phyloP scores from a whole-genome alignment of 2,888 invertebrate genomes.

The Dicyrtomina minuta region DNA sequence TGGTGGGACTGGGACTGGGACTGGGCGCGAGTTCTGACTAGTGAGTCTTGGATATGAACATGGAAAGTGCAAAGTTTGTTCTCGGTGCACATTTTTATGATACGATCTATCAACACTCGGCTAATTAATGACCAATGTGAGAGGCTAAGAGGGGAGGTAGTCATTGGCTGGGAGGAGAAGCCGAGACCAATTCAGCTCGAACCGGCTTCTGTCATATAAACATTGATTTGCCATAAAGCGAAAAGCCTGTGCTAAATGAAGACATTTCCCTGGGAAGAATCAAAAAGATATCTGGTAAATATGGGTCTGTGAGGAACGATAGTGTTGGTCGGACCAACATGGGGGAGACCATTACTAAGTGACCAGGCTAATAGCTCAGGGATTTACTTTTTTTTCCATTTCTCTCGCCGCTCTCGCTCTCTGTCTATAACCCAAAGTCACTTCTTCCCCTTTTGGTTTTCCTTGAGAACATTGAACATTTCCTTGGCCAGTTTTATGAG shows the following conservation, averaged over 20 bases:
- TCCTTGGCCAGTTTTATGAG: constrained; percentile 45
- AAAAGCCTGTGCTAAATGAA: constrained; percentile 45
- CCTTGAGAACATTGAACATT: not conserved
- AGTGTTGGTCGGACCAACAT: constrained; percentile 25
- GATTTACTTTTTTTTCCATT: constrained; percentile 51
- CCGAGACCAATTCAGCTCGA: constrained; percentile 10
- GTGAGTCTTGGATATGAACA: not conserved
- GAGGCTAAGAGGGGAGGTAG: constrained; percentile 15
- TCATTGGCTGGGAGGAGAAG: constrained; percentile 9
- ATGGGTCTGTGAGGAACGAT: constrained; percentile 52
- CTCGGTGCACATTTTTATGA: constrained; percentile 45
- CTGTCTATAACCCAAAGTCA: constrained; percentile 25
- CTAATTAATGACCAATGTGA: constrained; percentile 54
- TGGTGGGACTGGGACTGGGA: no score
- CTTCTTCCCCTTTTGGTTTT: constrained; percentile 14
- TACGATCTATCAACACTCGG: constrained; percentile 53
- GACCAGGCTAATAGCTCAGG: constrained; percentile 54
- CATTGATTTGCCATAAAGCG: constrained; percentile 54
- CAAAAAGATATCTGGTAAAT: constrained; percentile 51
- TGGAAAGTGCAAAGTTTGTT: constrained; percentile 42
- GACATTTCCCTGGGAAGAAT: constrained; percentile 40
- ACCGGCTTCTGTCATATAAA: constrained; percentile 44
- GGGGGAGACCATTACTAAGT: constrained; percentile 52
- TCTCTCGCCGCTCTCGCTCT: constrained; percentile 38
- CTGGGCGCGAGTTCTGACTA: no score